Evolutionary conservation across 2,113 vertebrate genomes (phyloP), one percentile per base, ranked within the genome.

Genomic region (Melanocharis versteri): DNA sequence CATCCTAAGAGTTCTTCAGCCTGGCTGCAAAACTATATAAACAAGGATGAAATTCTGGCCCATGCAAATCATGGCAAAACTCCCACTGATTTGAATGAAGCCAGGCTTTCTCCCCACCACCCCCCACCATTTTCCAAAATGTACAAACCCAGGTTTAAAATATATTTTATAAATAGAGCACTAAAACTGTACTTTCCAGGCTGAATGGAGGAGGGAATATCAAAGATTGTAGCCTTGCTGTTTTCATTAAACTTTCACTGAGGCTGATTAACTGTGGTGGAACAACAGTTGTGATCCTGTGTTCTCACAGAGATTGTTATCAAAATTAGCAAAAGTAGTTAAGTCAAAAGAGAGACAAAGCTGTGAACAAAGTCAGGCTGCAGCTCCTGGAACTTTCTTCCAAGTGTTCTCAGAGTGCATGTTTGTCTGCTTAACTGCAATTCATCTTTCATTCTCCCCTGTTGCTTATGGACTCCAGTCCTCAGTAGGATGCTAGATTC

Each of bases 21-120:
- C 90, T 96, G 70, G 90, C 94, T 94, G 90, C 90, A 96, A 92
- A 96, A 80, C 71, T 90, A 4, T 62, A 94, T 69, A 93, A 95
- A 96, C 82, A 96, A 93, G 85, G 85, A 91, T 86, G 82, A 96
- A 93, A 93, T 66, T 72, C 75, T 96, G 94, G 91, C 82, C 94
- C 15, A 7, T 88, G 62, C 35, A 94, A 95, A 85, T 57, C 54
- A 70, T 89, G 79, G 87, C 78, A 94, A 91, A 91, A 83, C 56
- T 96, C 92, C 93, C 68, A 90, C 51, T 68, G 60, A 81, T 83
- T 31, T 95, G 87, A 96, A 92, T 47, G 82, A 95, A 91, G 68
- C 90, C 93, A 96, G 78, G 69, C 54, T 86, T 96, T 90, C 68
- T 81, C 82, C 64, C 61, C 58, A 45, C 27, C 15, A 53, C 10